Percentiles rank a stretch among this genome's conserved stretches.
Conservation (phyloP, 1,140 invertebrate species). For the Bombus ignitus region DNA sequence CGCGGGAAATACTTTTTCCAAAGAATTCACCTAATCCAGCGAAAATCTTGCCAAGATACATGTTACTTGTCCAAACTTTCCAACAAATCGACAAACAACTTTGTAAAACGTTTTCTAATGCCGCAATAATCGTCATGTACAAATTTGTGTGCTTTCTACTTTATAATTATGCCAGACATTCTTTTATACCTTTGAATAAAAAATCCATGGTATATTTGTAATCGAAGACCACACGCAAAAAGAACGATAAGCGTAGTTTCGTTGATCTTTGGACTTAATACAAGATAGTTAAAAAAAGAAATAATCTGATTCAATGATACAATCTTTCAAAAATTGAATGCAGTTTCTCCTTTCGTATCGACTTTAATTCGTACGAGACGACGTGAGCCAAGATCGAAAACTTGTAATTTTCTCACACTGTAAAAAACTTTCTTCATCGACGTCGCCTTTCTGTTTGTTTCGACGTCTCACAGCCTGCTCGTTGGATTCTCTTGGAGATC, state of each 20-base stretch:
- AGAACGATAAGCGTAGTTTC: neutral
- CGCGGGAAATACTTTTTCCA: constrained; percentile 13
- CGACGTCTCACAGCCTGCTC: neutral
- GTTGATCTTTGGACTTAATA: too few species aligned
- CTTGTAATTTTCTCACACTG: too few species aligned
- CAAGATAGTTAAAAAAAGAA: too few species aligned
- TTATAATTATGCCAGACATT: too few species aligned
- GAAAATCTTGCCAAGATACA: neutral
- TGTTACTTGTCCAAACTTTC: constrained; percentile 6
- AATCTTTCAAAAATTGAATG: neutral
- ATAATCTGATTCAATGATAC: too few species aligned
- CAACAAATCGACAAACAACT: neutral
- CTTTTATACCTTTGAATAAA: too few species aligned
- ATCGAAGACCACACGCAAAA: neutral
- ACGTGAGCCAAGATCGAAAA: neutral
- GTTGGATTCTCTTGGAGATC: constrained; percentile 19
- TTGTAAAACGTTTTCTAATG: neutral
- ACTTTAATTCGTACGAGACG: neutral
- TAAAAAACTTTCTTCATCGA: neutral
- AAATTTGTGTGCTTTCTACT: neutral
- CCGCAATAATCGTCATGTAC: neutral
- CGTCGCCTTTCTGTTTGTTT: neutral
- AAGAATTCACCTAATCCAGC: neutral
- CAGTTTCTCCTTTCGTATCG: neutral
- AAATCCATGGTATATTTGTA: neutral